Conservation (phyloP, 2,797 vertebrate genomes). For the Prionace glauca region DNA sequence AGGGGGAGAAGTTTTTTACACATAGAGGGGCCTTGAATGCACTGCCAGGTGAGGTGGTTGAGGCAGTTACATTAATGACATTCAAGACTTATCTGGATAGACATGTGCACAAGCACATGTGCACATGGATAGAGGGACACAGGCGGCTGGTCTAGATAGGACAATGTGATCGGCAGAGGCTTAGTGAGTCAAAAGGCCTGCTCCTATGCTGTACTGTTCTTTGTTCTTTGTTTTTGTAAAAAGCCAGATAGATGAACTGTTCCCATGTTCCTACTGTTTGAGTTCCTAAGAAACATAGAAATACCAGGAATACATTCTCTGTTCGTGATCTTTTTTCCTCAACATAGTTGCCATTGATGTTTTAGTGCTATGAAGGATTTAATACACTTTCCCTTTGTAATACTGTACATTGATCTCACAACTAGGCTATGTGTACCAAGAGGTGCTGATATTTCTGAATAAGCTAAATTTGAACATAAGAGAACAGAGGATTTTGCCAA, state of each 20-base stretch:
- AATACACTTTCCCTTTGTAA: background rate
- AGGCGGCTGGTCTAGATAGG: too few species aligned
- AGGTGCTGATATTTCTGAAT: background rate
- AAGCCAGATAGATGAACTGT: background rate
- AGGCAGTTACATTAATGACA: too few species aligned
- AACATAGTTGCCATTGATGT: background rate
- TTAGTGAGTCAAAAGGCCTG: too few species aligned
- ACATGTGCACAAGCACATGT: too few species aligned
- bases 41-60: too few species aligned
- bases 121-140: too few species aligned
- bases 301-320: background rate
- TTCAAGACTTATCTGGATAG: too few species aligned
- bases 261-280: background rate
- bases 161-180: too few species aligned
- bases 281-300: background rate
- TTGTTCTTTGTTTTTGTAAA: background rate
- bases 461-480: background rate
- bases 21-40: too few species aligned
- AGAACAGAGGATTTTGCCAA: background rate
- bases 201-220: too few species aligned
- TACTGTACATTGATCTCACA: background rate
- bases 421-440: background rate
- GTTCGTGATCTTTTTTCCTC: background rate
- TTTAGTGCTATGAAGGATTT: background rate
- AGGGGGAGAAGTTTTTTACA: too few species aligned